These are phyloP conservation scores for Pluvianellus socialis DNA, from an alignment of 2,113 vertebrate genomes.

Conservation along the genomic window DNA sequence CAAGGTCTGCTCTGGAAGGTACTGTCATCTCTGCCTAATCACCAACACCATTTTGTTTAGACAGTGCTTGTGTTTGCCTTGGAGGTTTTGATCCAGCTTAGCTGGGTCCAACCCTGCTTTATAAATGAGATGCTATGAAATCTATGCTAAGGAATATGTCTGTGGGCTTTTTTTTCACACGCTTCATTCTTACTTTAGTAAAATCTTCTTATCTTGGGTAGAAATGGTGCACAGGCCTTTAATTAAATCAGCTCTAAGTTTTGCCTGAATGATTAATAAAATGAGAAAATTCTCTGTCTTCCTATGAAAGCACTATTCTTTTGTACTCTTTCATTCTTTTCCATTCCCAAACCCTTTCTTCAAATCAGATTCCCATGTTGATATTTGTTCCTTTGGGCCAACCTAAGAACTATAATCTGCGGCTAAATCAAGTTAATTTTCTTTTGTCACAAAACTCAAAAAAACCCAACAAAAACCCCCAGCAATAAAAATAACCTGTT, in stretches of 20 bases:
- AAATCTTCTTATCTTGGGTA: constrained; percentile 31
- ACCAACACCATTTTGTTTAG: neutral
- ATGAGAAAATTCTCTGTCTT: constrained; percentile 31
- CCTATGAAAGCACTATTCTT: neutral
- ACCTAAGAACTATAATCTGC: constrained; percentile 49
- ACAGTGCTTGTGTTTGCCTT: neutral
- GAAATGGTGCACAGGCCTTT: constrained; percentile 35
- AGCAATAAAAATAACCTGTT: constrained; percentile 53
- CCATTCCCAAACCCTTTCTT: neutral
- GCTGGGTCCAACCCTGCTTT: neutral
- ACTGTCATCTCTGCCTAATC: neutral
- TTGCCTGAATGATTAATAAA: constrained; percentile 60
- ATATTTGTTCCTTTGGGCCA: constrained; percentile 49
- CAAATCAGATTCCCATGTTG: constrained; percentile 7
- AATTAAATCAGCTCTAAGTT: constrained; percentile 48
- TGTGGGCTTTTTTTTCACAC: neutral
- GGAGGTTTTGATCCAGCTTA: neutral
- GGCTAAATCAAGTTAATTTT: constrained; percentile 60
- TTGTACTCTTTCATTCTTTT: neutral
- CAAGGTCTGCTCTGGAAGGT: neutral
- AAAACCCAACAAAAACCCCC: neutral
- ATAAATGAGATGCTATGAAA: neutral
- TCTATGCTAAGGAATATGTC: neutral
- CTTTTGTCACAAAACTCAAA: constrained; percentile 41
- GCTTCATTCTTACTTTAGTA: neutral